phyloP scores from a whole-genome alignment of 2,797 vertebrate species.

The Enteromius radiatus region DNA sequence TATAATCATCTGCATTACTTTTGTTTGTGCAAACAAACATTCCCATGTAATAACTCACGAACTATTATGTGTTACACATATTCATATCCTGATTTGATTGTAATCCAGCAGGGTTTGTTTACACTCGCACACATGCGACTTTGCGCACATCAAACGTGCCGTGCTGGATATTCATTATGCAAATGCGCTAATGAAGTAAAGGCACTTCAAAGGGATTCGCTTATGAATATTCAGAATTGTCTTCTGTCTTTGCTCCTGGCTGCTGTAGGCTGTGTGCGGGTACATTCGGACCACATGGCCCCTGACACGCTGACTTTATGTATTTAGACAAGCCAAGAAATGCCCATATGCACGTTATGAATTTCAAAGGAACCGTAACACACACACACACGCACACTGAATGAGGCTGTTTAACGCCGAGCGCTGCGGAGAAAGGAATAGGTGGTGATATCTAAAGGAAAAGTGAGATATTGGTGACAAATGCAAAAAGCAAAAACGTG shows the following conservation, averaged over 20 bases:
- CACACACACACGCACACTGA: constrained; percentile 10
- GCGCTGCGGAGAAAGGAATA: neutral
- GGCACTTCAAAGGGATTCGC: constrained; percentile 74
- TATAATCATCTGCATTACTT: constrained; percentile 6
- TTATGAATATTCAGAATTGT: constrained; percentile 76
- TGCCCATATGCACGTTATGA: constrained; percentile 49
- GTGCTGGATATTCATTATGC: constrained; percentile 64
- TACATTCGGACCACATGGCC: constrained; percentile 72
- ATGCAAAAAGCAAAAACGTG: neutral
- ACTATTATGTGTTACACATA: constrained; percentile 23
- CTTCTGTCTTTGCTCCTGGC: constrained; percentile 56
- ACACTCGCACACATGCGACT: neutral
- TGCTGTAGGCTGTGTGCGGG: constrained; percentile 41
- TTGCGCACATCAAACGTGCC: constrained; percentile 23
- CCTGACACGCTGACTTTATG: constrained; percentile 52
- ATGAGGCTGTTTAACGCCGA: neutral
- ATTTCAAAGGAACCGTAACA: constrained; percentile 48
- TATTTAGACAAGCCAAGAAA: constrained; percentile 46
- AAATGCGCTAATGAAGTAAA: constrained; percentile 76
- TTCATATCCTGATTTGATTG: constrained; percentile 34
- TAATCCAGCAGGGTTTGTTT: constrained; percentile 40
- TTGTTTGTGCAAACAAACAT: constrained; percentile 6
- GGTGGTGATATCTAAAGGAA: neutral
- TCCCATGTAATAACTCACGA: constrained; percentile 20
- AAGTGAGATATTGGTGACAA: neutral